Base-by-base conservation (phyloP, 2,797 vertebrate genomes). In the Catamblyrhynchus diadema region DNA sequence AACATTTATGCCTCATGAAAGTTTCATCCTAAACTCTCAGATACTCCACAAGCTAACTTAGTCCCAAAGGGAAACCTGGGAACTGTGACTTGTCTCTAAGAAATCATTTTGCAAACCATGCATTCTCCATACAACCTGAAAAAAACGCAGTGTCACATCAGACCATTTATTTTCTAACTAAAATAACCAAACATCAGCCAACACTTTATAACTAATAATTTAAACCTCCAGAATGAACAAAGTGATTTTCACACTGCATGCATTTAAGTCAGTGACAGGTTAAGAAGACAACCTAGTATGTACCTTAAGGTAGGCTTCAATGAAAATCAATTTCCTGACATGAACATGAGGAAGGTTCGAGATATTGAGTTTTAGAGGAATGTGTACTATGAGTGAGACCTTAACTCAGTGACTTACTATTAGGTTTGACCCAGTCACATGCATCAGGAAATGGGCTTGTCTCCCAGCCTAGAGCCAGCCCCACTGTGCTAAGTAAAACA, bases 121-220 rank as follows among this genome's bases (percentile, higher is more conserved):
- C 27, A 18, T 57, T 50, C 81, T 88, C 21, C 41, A 62, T 17
- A 64, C 6, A 70, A 67, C 19, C 28, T 61, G 27, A 73, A 73
- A 57, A 18, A 64, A 79, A 25, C 14, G n/a, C 0, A 3, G 20
- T 5, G 17, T 56, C 33, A 66, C 1, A 1, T 9, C 1, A 1
- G 42, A 39, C 32, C 59, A 67, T 21, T 80, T 61, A 41, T 37
- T 84, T 95, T 72, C 28, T 62, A 70, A 81, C n/a, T 79, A 54
- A 94, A 69, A 62, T 2, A 80, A 19, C 5, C 60, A 95, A 28
- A 51, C 11, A 21, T 39, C 16, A 79, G 32, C 6, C 47, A 82
- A 23, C 7, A 19, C n/a, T 21, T 70, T 16, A 23, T 27, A 83
- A 65, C 24, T 48, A 74, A 23, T 8, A 51, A 50, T 12, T 44